phyloP scores from a whole-genome alignment of 1,140 invertebrate species.

The Ganaspis sp. region DNA sequence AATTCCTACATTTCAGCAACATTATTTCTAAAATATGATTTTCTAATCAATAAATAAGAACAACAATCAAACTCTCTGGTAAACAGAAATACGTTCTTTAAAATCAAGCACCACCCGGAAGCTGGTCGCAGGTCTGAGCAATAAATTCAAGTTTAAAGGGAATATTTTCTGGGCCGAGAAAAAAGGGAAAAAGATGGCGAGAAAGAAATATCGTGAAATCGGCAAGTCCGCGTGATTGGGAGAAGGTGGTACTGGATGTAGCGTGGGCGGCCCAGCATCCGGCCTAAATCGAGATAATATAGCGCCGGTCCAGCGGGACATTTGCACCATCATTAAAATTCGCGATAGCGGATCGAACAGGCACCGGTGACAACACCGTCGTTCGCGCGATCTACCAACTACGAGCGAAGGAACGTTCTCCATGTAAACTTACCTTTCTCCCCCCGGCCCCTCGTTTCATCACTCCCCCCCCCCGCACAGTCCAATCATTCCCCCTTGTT shows the following conservation, averaged over 20 bases:
- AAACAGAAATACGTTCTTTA: no score
- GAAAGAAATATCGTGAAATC: slow-evolving; percentile 25
- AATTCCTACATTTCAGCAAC: no score
- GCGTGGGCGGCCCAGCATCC: slow-evolving; percentile 75
- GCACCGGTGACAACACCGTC: slow-evolving; percentile 73
- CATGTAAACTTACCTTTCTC: slow-evolving; percentile 54
- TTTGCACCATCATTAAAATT: slow-evolving; percentile 78
- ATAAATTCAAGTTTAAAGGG: neutral
- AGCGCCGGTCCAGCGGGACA: slow-evolving; percentile 73
- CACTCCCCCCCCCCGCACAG: slow-evolving; percentile 30
- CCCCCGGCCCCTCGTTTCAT: slow-evolving; percentile 38
- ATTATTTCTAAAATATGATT: no score
- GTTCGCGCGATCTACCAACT: slow-evolving; percentile 71
- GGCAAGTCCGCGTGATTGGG: slow-evolving; percentile 21
- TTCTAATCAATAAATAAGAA: no score
- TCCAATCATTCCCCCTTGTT: slow-evolving; percentile 46
- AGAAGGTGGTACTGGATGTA: slow-evolving; percentile 44
- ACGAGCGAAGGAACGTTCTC: slow-evolving; percentile 67
- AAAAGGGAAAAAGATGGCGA: slow-evolving; percentile 10
- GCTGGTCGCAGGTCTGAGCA: neutral
- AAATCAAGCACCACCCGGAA: slow-evolving; percentile 8
- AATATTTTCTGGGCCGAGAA: slow-evolving; percentile 39
- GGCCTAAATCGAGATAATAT: slow-evolving; percentile 76
- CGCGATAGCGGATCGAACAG: slow-evolving; percentile 77
- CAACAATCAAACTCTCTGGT: no score